phyloP scores from a whole-genome alignment of 1,140 invertebrate species.

The Ceratoteleas bidentatus region DNA sequence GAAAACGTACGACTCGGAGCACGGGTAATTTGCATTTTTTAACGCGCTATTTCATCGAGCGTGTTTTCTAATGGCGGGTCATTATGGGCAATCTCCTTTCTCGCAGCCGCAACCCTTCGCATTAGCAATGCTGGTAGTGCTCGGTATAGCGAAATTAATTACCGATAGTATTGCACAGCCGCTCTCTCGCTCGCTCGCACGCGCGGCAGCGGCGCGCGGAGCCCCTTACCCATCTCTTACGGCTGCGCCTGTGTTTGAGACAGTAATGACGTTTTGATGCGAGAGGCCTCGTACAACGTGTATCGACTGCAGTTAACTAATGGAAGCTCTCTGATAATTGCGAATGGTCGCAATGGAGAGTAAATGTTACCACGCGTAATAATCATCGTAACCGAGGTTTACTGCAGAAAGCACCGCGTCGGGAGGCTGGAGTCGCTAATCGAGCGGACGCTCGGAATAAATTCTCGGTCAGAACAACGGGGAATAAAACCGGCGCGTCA shows the following conservation, averaged over 20 bases:
- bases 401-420: conserved; percentile 25
- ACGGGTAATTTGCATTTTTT: conserved; percentile 57
- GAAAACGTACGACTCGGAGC: conserved; percentile 31
- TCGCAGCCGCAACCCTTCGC: conserved; percentile 67
- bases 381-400: conserved; percentile 77
- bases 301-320: conserved; percentile 81
- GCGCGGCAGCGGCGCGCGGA: conserved; percentile 2
- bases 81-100: conserved; percentile 73
- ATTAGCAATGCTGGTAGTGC: conserved; percentile 73
- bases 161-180: conserved; percentile 75
- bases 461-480: background rate
- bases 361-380: conserved; percentile 79
- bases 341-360: conserved; percentile 75
- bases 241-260: conserved; percentile 66
- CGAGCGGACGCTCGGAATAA: conserved; percentile 22
- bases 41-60: conserved; percentile 51
- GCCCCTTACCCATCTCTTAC: conserved; percentile 56
- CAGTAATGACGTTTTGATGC: conserved; percentile 81
- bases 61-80: conserved; percentile 73
- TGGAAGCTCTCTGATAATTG: conserved; percentile 81
- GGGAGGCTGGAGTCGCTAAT: conserved; percentile 34
- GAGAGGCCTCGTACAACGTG: conserved; percentile 73
- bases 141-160: conserved; percentile 78
- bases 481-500: no score
- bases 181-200: conserved; percentile 55